Evolutionary conservation across 2,888 invertebrate species (phyloP), one percentile per base, ranked within the genome.

Genomic region (Cheilosia soror): DNA sequence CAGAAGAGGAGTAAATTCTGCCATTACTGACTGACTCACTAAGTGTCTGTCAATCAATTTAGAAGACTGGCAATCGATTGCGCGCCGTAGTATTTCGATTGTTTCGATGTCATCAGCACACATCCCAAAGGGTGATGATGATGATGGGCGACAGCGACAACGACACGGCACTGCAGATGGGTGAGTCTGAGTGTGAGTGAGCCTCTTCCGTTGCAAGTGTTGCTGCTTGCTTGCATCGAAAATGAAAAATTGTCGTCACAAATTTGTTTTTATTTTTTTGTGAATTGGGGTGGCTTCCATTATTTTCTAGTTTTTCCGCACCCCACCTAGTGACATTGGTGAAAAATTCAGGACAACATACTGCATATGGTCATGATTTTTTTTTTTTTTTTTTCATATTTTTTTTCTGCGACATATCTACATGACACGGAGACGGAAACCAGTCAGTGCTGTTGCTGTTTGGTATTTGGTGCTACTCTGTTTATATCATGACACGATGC

Each of bases 11-110:
- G 47, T 57, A 72, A 65, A 65, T 77, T 77, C 82, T 65, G 53
- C 84, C 84, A 80, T 84, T 79, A 83, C 83, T 62, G 37, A 60
- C 77, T 79, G 81, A 72, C 81, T 85, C 81, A 81, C 81, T 85
- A 81, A 85, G 85, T 85, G 81, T 85, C 76, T 85, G 85, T 85
- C 85, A 85, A 85, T 81, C 85, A 85, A 81, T 85, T 81, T 72
- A 58, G 58, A 80, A 66, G 81, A 77, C 85, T 85, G 68, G 66
- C 81, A 85, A 76, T 77, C 72, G 85, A 85, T 77, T 85, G 72
- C 62, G 57, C 66, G 62, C 63, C 65, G 49, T 66, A 42, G 66
- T 58, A 72, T 85, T 85, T 85, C 72, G 63, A 85, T 85, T 85
- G 85, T 85, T 77, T 81, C 68, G 76, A 85, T 85, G 85, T 85